These are phyloP conservation scores for Ceyx cyanopectus DNA, from an alignment of 2,113 vertebrate genomes.

Conservation along the genomic window DNA sequence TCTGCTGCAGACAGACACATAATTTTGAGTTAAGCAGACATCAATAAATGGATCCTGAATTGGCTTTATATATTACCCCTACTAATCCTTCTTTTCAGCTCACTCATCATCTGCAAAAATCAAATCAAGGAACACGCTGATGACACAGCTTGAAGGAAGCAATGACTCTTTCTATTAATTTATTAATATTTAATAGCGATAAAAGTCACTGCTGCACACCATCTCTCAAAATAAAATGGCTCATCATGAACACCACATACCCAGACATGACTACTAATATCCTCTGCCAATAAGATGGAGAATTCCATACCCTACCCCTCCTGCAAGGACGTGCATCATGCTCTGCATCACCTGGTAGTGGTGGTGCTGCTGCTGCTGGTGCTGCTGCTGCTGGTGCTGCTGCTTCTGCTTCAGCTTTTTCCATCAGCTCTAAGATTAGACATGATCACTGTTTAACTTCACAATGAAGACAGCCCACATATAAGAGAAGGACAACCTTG, in stretches of 20 bases:
- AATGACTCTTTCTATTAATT: not conserved
- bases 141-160: not conserved
- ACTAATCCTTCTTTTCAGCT: not conserved
- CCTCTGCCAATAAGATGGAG: not conserved
- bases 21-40: not conserved
- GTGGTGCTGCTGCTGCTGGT: slow-evolving; percentile 7
- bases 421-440: slow-evolving; percentile 73
- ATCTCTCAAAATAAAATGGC: not conserved
- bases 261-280: not conserved
- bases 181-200: not conserved
- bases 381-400: rapidly evolving
- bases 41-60: not conserved
- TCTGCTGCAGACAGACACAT: not conserved
- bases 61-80: not conserved
- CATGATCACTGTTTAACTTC: not conserved
- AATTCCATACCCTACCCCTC: not conserved
- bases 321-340: not conserved
- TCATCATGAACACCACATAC: not conserved
- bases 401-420: slow-evolving; percentile 67
- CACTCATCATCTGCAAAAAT: not conserved
- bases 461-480: not conserved
- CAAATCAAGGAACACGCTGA: not conserved
- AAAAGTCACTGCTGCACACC: not conserved
- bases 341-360: slow-evolving; percentile 68
- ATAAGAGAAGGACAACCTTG: not conserved